Base-by-base conservation (phyloP, 2,888 invertebrate species). In the Perizoma affinitatum region DNA sequence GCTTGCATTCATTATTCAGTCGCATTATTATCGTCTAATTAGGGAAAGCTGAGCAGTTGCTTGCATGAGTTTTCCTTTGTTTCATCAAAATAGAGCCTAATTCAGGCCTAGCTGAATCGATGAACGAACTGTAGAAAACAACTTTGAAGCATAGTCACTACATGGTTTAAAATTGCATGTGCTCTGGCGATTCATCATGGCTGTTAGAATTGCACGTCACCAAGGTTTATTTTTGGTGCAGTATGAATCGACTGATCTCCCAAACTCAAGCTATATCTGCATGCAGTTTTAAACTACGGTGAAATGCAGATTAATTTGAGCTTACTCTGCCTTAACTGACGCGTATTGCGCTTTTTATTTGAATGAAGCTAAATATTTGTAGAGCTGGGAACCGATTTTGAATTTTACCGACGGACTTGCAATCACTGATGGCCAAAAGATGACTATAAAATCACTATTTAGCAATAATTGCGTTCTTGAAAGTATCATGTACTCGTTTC, bases 1-100 rank as follows among this genome's bases (percentile, higher is more conserved):
- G 22, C 22, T 69, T 63, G 49, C 42, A 54, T 52, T 47, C 54
- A 58, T 67, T 47, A 52, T 58, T 67, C 61, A 65, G 62, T 58
- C 60, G 52, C 46, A 56, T 45, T 33, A 40, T 47, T 54, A 48
- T 55, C 41, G 34, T 57, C 11, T 47, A 43, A 43, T 45, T 41
- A 41, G 45, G 40, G 47, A 58, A 48, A 53, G 45, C 44, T 44
- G 35, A 52, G 36, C 54, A 49, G 55, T 44, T 35, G 44, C 10
- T 55, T 51, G 57, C 61, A 58, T 58, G 54, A 47, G 47, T 58
- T 58, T 55, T 58, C 52, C 50, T 53, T 44, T 61, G 33, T 57
- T 53, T 22, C 35, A 38, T 42, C n/a, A 34, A 44, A 56, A 9
- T 50, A 44, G 22, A 57, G 11, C 34, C 50, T 34, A 10, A 40